phyloP scores from a whole-genome alignment of 2,797 vertebrate genomes.

The Yasuhikotakia modesta region DNA sequence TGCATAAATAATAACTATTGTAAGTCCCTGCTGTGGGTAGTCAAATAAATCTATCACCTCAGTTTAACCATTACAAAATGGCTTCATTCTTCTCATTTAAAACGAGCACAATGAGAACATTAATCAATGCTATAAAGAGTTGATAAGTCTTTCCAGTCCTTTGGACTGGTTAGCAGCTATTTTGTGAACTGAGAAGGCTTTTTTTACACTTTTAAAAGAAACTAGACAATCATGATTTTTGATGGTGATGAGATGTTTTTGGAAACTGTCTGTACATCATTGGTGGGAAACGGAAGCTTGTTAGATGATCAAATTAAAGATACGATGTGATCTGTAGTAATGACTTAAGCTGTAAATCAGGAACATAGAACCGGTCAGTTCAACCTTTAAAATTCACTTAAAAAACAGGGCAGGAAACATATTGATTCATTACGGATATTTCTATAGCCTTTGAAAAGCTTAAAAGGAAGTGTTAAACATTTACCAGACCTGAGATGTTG shows the following conservation, averaged over 20 bases:
- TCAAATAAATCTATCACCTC: constrained; percentile 46
- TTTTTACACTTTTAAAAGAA: background rate
- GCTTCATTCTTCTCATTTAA: constrained; percentile 4
- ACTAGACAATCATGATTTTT: background rate
- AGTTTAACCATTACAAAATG: constrained; percentile 60
- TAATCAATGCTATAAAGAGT: constrained; percentile 18
- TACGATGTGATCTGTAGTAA: background rate
- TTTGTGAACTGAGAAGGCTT: background rate
- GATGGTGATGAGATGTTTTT: constrained; percentile 3
- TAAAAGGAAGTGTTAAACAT: background rate
- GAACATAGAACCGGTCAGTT: background rate
- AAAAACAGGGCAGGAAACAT: background rate
- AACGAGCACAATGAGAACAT: constrained; percentile 20
- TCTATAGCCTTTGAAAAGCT: background rate
- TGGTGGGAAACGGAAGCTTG: background rate
- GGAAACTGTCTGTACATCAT: constrained; percentile 16
- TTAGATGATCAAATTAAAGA: background rate
- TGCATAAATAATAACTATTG: constrained; percentile 1
- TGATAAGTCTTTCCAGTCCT: background rate
- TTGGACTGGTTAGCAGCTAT: background rate
- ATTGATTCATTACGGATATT: background rate
- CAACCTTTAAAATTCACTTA: background rate
- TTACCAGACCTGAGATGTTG: background rate
- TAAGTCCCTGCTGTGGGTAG: constrained; percentile 36
- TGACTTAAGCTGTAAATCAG: background rate